Evolutionary conservation across 2,888 invertebrate species (phyloP).

Genomic region (Blastobasis lacticolella): DNA sequence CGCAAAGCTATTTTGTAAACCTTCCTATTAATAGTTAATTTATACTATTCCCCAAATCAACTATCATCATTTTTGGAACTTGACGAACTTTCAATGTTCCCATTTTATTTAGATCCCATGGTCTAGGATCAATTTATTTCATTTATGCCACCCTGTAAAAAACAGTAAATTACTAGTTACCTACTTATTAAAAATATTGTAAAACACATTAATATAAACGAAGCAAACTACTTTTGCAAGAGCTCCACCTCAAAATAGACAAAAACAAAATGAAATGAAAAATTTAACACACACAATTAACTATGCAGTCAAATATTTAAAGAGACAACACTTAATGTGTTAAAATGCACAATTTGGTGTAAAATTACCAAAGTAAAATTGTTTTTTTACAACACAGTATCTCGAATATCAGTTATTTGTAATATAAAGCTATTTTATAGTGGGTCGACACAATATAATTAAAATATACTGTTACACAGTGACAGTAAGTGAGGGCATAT

Average conservation of each 20-base stretch:
- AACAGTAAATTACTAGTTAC: background rate
- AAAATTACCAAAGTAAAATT: too few species aligned
- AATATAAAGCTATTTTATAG: too few species aligned
- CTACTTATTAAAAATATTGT: too few species aligned
- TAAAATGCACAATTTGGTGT: too few species aligned
- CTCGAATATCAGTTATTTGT: too few species aligned
- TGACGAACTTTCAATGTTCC: background rate
- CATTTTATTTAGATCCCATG: conserved; percentile 1
- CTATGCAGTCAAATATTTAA: too few species aligned
- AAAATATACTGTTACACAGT: too few species aligned
- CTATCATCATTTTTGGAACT: background rate
- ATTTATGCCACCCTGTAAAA: conserved; percentile 62
- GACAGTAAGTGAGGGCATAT: too few species aligned
- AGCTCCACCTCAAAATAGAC: background rate
- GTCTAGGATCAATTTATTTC: conserved; percentile 22
- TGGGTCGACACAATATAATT: too few species aligned
- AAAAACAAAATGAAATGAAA: background rate
- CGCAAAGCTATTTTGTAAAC: conserved; percentile 40
- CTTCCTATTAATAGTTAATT: conserved; percentile 4
- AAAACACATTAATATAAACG: conserved; percentile 3
- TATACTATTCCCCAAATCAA: background rate
- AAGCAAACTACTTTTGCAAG: background rate
- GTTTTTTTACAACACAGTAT: too few species aligned
- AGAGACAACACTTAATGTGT: too few species aligned
- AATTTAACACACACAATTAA: too few species aligned